phyloP scores from a whole-genome alignment of 2,797 vertebrate species.

The Thamnophis elegans region DNA sequence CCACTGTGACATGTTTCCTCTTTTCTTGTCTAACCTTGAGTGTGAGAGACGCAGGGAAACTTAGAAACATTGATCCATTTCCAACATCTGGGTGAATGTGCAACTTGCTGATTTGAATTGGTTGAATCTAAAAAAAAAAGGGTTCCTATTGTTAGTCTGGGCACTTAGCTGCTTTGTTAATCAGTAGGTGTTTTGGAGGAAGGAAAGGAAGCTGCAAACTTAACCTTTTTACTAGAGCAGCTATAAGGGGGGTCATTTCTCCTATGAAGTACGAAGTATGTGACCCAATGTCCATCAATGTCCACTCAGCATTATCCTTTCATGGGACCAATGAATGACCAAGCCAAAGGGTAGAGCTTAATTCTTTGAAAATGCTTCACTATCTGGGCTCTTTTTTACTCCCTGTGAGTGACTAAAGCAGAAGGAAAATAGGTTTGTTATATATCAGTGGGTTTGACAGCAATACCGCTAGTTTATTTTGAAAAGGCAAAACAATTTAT shows the following conservation, averaged over 20 bases:
- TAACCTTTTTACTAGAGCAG: slow-evolving; percentile 15
- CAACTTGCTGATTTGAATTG: neutral
- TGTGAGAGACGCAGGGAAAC: neutral
- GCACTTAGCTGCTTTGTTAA: neutral
- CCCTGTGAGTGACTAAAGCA: slow-evolving; percentile 24
- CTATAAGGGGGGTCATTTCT: neutral
- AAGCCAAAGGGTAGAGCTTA: slow-evolving; percentile 15
- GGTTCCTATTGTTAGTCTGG: neutral
- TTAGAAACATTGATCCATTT: neutral
- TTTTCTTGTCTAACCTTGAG: neutral
- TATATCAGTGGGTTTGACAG: slow-evolving; percentile 36
- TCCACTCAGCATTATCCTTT: slow-evolving; percentile 23
- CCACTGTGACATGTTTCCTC: neutral
- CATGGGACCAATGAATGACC: slow-evolving; percentile 17
- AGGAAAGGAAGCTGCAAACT: neutral
- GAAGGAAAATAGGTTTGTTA: slow-evolving; percentile 18
- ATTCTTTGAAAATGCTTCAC: slow-evolving; percentile 30
- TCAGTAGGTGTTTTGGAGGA: neutral
- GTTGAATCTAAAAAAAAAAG: neutral
- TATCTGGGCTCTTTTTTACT: slow-evolving; percentile 16
- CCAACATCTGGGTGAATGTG: neutral
- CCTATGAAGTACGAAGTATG: neutral
- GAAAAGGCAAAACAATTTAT: slow-evolving; percentile 19
- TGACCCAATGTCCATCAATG: slow-evolving; percentile 16
- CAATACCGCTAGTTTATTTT: slow-evolving; percentile 11